Evolutionary conservation across 2,797 vertebrate genomes (phyloP).

Genomic region (Lepilemur septentrionalis): DNA sequence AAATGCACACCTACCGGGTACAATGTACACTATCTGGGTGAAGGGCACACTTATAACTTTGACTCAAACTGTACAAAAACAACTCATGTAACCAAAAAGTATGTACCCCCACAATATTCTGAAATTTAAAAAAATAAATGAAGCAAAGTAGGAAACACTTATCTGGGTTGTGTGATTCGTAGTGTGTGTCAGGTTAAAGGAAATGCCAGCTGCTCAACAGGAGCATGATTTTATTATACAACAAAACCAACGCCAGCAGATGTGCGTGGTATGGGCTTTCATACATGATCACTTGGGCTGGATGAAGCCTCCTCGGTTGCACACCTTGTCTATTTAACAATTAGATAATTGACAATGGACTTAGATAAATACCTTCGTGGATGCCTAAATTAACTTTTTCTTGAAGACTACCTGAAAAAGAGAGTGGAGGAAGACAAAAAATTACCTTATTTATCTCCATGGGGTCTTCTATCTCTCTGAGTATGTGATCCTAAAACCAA

Average conservation of each 20-base stretch:
- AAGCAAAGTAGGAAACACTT: not conserved
- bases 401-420: not conserved
- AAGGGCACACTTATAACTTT: too few relatives aligned
- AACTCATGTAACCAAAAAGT: too few relatives aligned
- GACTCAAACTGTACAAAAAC: too few relatives aligned
- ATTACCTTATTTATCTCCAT: not conserved
- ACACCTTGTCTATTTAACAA: not conserved
- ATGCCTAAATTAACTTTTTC: not conserved
- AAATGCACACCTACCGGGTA: too few relatives aligned
- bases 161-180: constrained; percentile 31
- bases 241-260: not conserved
- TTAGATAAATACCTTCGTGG: not conserved
- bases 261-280: not conserved
- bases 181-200: constrained; percentile 33
- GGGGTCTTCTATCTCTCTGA: not conserved
- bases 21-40: too few relatives aligned
- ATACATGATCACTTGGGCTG: not conserved
- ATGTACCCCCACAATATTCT: too few relatives aligned
- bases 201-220: not conserved
- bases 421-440: not conserved
- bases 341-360: not conserved
- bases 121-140: too few relatives aligned
- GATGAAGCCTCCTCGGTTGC: not conserved
- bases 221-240: not conserved
- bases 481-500: not conserved